Percentiles rank a stretch among this genome's conserved stretches.
Evolutionary conservation across 2,888 invertebrate genomes (phyloP).

Genomic region (Acleris cristana): DNA sequence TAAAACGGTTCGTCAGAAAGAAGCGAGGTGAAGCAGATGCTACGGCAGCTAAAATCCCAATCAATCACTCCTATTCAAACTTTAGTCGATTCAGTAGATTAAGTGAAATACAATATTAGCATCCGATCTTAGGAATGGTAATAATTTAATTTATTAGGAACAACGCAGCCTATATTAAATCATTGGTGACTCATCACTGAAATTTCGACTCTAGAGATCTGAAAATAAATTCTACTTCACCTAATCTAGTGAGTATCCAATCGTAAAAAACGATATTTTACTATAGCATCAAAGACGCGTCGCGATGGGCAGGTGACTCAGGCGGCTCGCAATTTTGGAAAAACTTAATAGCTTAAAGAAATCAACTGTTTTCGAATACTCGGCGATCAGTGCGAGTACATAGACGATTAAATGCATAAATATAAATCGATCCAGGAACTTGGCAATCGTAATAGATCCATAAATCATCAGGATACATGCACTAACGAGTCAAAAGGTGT

Average conservation of each 20-base stretch:
- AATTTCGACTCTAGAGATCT: conserved; percentile 68
- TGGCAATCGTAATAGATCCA: conserved; percentile 36
- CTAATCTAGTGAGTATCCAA: conserved; percentile 67
- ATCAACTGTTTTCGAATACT: conserved; percentile 44
- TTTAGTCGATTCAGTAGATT: conserved; percentile 65
- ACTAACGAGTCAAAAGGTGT: conserved; percentile 56
- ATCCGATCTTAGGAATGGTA: conserved; percentile 58
- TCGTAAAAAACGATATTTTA: conserved; percentile 49
- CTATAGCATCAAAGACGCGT: conserved; percentile 76
- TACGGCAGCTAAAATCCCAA: conserved; percentile 45
- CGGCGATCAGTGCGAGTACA: conserved; percentile 50
- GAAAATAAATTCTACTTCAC: conserved; percentile 60
- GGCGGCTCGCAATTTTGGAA: conserved; percentile 42
- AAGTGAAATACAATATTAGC: conserved; percentile 61
- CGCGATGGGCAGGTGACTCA: conserved; percentile 49
- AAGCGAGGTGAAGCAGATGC: conserved; percentile 64
- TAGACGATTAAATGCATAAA: conserved; percentile 41
- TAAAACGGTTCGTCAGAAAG: conserved; percentile 53
- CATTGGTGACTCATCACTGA: conserved; percentile 82
- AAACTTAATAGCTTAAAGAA: conserved; percentile 49
- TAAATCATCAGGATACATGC: conserved; percentile 45
- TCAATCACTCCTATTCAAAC: conserved; percentile 41
- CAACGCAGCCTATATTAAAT: conserved; percentile 75
- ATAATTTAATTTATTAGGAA: conserved; percentile 75
- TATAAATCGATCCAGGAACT: conserved; percentile 42